Conservation (phyloP, 2,797 vertebrate genomes). For the Liparis tanakae region DNA sequence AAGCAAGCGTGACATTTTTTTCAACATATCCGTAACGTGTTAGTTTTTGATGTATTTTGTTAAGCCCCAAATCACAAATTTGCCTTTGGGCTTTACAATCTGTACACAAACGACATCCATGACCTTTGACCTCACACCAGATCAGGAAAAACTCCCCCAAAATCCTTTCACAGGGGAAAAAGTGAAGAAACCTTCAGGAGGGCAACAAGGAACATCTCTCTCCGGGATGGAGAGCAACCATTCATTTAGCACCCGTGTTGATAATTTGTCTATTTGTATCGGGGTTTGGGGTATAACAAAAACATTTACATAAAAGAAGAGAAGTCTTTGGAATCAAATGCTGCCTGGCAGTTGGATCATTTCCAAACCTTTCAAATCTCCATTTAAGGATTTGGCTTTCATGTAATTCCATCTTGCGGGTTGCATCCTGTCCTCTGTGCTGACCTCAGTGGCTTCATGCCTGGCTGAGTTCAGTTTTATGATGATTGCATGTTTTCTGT, state of each 20-base stretch:
- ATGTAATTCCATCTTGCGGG: not conserved
- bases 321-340: not conserved
- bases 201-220: no score
- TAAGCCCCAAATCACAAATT: no score
- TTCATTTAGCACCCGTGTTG: no score
- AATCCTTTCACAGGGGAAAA: no score
- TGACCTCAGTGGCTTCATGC: conserved; percentile 7
- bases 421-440: not conserved
- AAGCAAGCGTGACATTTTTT: not conserved
- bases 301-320: not conserved
- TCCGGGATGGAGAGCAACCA: no score
- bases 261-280: not conserved
- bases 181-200: no score
- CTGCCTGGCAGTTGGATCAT: not conserved
- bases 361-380: not conserved
- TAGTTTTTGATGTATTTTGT: no score
- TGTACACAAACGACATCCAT: no score
- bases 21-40: not conserved
- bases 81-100: no score
- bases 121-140: no score
- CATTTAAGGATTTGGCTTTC: not conserved
- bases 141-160: no score
- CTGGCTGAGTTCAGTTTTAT: conserved; percentile 9
- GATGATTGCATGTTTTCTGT: not conserved
- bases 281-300: not conserved